Percentiles rank a stretch among this genome's conserved stretches.
These are phyloP conservation scores for Tympanoctomys barrerae DNA, from an alignment of 2,797 vertebrate genomes.

Conservation along the genomic window DNA sequence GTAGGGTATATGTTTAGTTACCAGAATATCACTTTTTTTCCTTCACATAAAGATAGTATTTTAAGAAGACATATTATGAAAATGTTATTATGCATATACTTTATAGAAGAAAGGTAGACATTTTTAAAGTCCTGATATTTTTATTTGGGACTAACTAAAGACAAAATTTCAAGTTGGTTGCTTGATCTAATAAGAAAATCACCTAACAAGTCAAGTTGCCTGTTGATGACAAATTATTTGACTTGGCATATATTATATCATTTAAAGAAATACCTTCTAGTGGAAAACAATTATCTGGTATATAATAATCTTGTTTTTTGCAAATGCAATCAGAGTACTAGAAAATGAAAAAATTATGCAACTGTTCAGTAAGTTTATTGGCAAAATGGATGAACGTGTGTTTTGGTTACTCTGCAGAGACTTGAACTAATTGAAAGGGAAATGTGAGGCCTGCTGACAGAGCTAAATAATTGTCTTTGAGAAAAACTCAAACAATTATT, in stretches of 20 bases:
- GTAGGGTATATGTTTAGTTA: constrained; percentile 20
- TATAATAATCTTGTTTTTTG: constrained; percentile 69
- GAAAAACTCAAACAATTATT: constrained; percentile 78
- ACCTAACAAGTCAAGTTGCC: constrained; percentile 53
- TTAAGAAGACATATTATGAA: constrained; percentile 43
- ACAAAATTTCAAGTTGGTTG: constrained; percentile 42
- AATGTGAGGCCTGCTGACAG: constrained; percentile 62
- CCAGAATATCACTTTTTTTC: constrained; percentile 47
- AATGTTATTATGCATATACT: neutral
- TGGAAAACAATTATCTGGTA: constrained; percentile 57
- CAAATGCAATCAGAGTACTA: constrained; percentile 37
- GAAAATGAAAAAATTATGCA: constrained; percentile 69
- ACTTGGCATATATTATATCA: constrained; percentile 48
- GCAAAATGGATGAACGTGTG: constrained; percentile 41
- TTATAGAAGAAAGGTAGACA: constrained; percentile 11
- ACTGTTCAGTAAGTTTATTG: constrained; percentile 58
- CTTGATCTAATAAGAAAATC: constrained; percentile 41
- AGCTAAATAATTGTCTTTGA: constrained; percentile 77
- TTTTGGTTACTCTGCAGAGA: constrained; percentile 77
- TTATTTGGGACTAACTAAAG: constrained; percentile 51
- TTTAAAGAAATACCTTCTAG: constrained; percentile 64
- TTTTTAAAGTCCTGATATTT: constrained; percentile 48
- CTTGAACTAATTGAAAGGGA: constrained; percentile 74
- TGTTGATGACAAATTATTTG: constrained; percentile 58
- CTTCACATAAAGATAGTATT: constrained; percentile 50